These are phyloP conservation scores for Pocillopora damicornis DNA, from an alignment of 64 coral and sea anemone genomes.

Conservation along the genomic window DNA sequence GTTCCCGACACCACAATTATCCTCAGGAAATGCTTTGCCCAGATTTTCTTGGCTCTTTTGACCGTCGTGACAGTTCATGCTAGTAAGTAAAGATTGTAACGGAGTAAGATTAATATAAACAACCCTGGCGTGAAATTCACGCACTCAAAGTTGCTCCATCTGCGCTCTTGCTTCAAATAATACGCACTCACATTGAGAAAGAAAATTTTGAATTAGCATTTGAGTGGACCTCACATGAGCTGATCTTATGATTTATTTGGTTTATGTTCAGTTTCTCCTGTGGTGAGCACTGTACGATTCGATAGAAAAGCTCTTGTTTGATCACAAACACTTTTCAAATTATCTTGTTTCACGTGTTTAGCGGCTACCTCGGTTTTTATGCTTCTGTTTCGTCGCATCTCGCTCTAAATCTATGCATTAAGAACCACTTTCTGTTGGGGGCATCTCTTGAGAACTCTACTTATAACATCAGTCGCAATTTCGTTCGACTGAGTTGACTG, in stretches of 20 bases:
- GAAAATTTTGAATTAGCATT: not conserved
- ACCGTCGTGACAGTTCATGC: not conserved
- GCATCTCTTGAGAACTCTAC: too few species aligned
- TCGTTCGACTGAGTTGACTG: too few species aligned
- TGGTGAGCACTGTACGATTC: not conserved
- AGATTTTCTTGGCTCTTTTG: not conserved
- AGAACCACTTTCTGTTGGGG: too few species aligned
- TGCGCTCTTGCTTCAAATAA: not conserved
- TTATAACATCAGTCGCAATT: too few species aligned
- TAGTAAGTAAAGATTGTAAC: constrained; percentile 9
- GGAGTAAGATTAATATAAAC: not conserved
- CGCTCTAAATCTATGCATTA: too few species aligned
- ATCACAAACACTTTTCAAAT: not conserved
- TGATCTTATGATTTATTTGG: not conserved
- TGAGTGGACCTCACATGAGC: not conserved
- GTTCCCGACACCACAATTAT: not conserved
- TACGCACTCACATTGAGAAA: not conserved
- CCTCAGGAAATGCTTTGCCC: not conserved
- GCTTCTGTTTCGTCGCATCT: too few species aligned
- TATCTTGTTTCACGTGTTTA: too few species aligned
- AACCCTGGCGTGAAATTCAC: not conserved
- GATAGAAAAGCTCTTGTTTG: not conserved
- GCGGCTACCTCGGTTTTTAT: too few species aligned
- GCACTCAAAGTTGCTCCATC: not conserved
- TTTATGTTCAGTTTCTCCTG: not conserved